Base-by-base conservation (phyloP, 2,113 vertebrate species). In the Chelonoidis abingdonii region DNA sequence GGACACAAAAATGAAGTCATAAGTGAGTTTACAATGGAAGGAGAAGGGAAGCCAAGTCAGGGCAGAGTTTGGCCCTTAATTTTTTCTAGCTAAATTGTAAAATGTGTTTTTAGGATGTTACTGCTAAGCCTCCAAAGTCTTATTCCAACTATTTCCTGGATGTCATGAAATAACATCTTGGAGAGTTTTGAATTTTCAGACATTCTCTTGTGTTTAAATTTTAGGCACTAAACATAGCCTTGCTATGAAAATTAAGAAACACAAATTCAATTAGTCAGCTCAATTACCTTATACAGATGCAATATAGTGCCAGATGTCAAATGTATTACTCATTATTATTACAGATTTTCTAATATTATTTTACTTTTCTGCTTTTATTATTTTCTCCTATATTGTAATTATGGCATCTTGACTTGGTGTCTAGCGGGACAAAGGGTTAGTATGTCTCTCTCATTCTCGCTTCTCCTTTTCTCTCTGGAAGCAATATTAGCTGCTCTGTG, bases 321-420 rank as follows among this genome's bases (percentile, higher is more conserved):
- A 53, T 62, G 53, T 10, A 6, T 97, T 95, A 87, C 56, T 95
- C 84, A 95, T 93, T 83, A 87, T 72, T 82, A 65, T 78, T 65
- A 57, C 0, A 0, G 53, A 78, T 96, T 97, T 98, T 89, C 62
- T 78, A 94, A 83, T 38, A 76, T 5, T 83, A 29, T 75, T 86
- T 97, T 95, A 87, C 54, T 93, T 91, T 89, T 92, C 53, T n/a
- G 78, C 49, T 96, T 96, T 97, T 88, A 89, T 96, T 93, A 90
- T 56, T 22, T 76, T 90, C 59, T 57, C 50, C 72, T 44, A 59
- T 13, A 49, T 29, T 96, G 89, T 59, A 95, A 49, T 87, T 82
- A 86, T 72, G 80, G 83, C 19, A 83, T 91, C 52, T 89, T 90
- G 86, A 92, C 86, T 69, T 22, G 69, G 31, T 44, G 5, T 53